Evolutionary conservation across 2,113 vertebrate species (phyloP), one percentile per base, ranked within the genome.

Genomic region (Xiphorhynchus elegans): DNA sequence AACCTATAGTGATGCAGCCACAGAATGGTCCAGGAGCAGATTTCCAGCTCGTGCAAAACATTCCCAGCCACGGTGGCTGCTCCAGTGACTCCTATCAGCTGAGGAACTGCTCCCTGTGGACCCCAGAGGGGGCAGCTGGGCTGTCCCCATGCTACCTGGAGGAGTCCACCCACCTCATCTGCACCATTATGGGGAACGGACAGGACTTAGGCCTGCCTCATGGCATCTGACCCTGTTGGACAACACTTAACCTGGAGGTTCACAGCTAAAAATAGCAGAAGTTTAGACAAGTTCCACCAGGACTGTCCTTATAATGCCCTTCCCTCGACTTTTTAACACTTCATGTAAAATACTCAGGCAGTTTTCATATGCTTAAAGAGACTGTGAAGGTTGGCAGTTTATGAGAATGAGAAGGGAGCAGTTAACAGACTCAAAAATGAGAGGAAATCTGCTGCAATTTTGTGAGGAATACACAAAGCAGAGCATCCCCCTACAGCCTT

Each of bases 71-170:
- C 0, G 1, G 69, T 29, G 28, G 37, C 59, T 56, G 31, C n/a
- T 72, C 19, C 0, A 3, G n/a, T 3, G 10, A n/a, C 13, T 84
- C 26, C 13, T 28, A 12, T 13, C 55, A 49, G 13, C 37, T 5
- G 6, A 63, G 55, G 21, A 28, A 53, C 55, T 76, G 40, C n/a
- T 68, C 19, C 1, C n/a, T 3, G 2, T 1, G 3, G 10, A 31
- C 18, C 52, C 28, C 7, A 7, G 55, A 17, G 28, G 29, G 5
- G 3, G 47, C 0, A 1, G 26, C 9, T 0, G 1, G 42, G 49
- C 23, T 72, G 60, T 23, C 13, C 29, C 70, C 10, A 10, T 12
- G 11, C n/a, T 13, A n/a, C 23, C 55, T 62, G 29, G 31, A 39
- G 40, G 10, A 46, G 39, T 13, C 24, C 28, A 81, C 25, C 49